These are phyloP conservation scores for Luscinia luscinia DNA, from an alignment of 2,797 vertebrate species.

Conservation along the genomic window DNA sequence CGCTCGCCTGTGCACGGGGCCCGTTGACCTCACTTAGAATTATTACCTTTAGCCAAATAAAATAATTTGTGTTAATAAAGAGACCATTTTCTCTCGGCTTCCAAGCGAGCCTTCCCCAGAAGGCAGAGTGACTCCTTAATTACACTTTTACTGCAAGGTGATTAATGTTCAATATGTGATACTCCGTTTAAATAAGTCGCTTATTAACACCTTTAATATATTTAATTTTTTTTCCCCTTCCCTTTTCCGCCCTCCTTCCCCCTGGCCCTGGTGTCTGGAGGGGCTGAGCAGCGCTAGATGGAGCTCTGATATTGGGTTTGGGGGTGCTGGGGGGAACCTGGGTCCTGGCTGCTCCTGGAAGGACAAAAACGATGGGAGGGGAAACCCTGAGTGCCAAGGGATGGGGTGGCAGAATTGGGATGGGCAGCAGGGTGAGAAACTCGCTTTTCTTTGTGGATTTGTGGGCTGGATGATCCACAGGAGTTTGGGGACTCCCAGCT, in stretches of 20 bases:
- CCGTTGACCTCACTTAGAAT: constrained; percentile 81
- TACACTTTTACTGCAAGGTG: constrained; percentile 72
- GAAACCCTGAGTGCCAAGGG: fast-evolving
- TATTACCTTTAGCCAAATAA: constrained; percentile 85
- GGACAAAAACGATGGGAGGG: background rate
- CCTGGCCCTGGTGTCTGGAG: background rate
- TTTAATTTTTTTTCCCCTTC: constrained; percentile 50
- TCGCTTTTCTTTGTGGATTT: fast-evolving
- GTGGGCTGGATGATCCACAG: background rate
- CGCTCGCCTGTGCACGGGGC: constrained; percentile 25
- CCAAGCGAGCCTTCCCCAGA: constrained; percentile 64
- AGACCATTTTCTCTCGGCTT: constrained; percentile 70
- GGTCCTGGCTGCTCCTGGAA: fast-evolving
- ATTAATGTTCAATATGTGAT: constrained; percentile 76
- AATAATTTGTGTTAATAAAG: constrained; percentile 84
- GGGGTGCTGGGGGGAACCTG: background rate
- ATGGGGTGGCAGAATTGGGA: fast-evolving
- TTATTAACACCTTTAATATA: constrained; percentile 66
- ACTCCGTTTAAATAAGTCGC: constrained; percentile 67
- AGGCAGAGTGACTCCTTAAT: constrained; percentile 73
- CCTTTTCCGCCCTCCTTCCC: no score
- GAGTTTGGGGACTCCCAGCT: background rate
- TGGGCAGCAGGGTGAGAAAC: fast-evolving
- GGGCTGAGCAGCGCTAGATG: constrained; percentile 79
- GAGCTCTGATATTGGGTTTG: constrained; percentile 77